These are phyloP conservation scores for Corythaeola cristata DNA, from an alignment of 2,113 vertebrate genomes.

Conservation along the genomic window DNA sequence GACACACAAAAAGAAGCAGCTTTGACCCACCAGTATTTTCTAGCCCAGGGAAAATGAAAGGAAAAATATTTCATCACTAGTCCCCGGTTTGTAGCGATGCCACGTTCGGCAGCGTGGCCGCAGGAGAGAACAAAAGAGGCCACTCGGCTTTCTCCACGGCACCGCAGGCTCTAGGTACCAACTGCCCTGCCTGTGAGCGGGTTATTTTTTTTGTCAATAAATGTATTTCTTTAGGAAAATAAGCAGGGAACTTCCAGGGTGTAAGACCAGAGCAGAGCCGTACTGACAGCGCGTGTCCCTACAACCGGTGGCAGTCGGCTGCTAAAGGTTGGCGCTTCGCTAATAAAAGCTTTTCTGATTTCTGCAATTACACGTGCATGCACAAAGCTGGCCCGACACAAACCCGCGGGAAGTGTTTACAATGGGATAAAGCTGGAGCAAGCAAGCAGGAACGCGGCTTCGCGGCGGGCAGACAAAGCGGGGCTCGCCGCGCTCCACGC, in stretches of 20 bases:
- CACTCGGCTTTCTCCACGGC: background rate
- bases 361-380: background rate
- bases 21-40: background rate
- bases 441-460: background rate
- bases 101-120: background rate
- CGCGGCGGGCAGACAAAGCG: background rate
- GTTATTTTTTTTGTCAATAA: background rate
- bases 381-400: background rate
- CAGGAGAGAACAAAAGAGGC: conserved; percentile 43
- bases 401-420: background rate
- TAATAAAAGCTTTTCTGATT: background rate
- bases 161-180: background rate
- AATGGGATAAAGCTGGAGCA: background rate
- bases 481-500: background rate
- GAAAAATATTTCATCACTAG: background rate
- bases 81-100: background rate
- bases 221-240: background rate
- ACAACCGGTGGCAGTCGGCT: rapidly evolving
- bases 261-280: background rate
- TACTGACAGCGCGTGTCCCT: rapidly evolving
- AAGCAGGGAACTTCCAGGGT: background rate
- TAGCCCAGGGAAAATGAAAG: background rate
- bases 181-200: background rate
- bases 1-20: background rate
- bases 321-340: background rate